A percentile compares a stretch with the other conserved stretches of the same genome.
Evolutionary conservation across 2,113 vertebrate species (phyloP).

Genomic region (Callopanchax toddi): DNA sequence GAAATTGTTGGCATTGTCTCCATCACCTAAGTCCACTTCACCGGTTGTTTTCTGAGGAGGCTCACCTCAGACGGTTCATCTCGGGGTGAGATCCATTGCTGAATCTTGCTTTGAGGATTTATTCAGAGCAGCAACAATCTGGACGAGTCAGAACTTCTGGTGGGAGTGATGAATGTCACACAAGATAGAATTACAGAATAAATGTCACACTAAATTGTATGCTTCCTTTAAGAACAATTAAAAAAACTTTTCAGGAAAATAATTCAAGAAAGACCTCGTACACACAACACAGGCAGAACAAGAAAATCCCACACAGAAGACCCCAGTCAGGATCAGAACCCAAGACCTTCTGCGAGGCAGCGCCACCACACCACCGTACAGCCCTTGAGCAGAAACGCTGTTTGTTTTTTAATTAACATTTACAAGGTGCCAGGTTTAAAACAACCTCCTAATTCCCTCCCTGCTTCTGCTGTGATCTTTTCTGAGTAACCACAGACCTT

Average conservation of each 20-base stretch:
- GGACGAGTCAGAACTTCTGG: neutral
- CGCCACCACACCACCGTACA: too few relatives aligned
- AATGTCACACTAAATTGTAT: neutral
- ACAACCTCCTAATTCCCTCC: slow-evolving; percentile 8
- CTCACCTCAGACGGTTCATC: slow-evolving; percentile 13
- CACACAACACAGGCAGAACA: too few relatives aligned
- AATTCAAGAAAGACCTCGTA: too few relatives aligned
- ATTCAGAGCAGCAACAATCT: neutral
- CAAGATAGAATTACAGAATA: neutral
- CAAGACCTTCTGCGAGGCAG: neutral
- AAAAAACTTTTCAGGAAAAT: neutral
- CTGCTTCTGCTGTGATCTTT: slow-evolving; percentile 29
- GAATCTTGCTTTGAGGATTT: neutral
- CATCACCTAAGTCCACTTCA: slow-evolving; percentile 39
- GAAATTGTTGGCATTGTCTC: slow-evolving; percentile 28
- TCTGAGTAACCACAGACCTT: slow-evolving; percentile 37
- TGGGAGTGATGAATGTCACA: neutral
- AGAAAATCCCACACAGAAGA: neutral
- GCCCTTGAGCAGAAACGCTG: slow-evolving; percentile 5
- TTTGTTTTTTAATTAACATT: slow-evolving; percentile 12
- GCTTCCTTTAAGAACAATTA: neutral
- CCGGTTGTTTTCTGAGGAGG: slow-evolving; percentile 22
- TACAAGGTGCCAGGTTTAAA: slow-evolving; percentile 8
- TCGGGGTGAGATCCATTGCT: slow-evolving; percentile 15
- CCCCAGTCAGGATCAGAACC: neutral